Evolutionary conservation across 2,888 invertebrate species (phyloP), one percentile per base, ranked within the genome.

Genomic region (Oligia fasciuncula): DNA sequence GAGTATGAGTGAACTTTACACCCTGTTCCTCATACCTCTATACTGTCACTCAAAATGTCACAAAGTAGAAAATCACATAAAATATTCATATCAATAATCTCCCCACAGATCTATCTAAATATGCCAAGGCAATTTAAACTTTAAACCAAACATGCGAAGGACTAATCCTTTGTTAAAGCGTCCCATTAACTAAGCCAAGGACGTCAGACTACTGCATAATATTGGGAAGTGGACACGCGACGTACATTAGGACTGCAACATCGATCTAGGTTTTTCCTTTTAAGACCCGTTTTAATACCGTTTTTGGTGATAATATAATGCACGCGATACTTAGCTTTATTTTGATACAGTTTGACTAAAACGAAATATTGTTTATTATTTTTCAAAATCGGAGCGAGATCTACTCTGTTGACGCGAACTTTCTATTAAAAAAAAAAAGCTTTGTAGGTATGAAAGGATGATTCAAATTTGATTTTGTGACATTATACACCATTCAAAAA

Each of bases 221-320:
- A 84, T 85, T 77, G 79, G 81, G 83, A 75, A 57, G 76, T 72
- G 70, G 83, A 88, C 94, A 94, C 92, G 93, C 93, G 89, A 94
- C 90, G 83, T 89, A 90, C 91, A 91, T 85, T 80, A 88, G 80
- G 73, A 83, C 75, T 85, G 85, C 90, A 93, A 85, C 91, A 92
- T 92, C 89, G 88, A 69, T 69, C 72, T 63, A 84, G 85, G 80
- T 85, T 90, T 73, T 88, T 83, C 87, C 86, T 76, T 85, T 77
- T 78, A 68, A 13, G 69, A 80, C 76, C 71, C 68, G n/a, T 76
- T 81, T 76, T 60, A 57, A 35, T 66, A 49, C 4, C 14, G 6
- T 43, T 51, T 68, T 79, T 51, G 60, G 46, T 75, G 46, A 62
- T 54, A 67, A 54, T 11, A 5, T 0, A 35, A 74, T 67, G 17